Percentiles rank a stretch among this genome's conserved stretches.
Conservation (phyloP, 2,113 vertebrate species). For the Hemicordylus capensis region DNA sequence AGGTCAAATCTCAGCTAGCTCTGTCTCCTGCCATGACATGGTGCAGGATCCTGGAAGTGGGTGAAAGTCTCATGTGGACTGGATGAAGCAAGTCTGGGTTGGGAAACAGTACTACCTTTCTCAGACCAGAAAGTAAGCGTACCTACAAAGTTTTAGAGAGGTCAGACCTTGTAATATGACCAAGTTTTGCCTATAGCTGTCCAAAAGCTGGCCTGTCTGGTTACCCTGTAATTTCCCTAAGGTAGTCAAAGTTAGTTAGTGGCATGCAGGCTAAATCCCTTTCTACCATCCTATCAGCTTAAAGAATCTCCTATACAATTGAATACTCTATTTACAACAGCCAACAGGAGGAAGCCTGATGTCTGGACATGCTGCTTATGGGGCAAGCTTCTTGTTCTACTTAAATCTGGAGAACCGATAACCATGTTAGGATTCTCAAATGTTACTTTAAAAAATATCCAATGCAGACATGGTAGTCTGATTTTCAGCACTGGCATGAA, state of each 20-base stretch:
- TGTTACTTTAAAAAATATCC: background rate
- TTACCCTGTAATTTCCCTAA: background rate
- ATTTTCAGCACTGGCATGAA: slow-evolving; percentile 10
- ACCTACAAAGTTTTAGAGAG: background rate
- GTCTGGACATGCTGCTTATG: background rate
- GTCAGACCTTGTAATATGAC: background rate
- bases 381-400: background rate
- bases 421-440: background rate
- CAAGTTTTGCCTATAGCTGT: background rate
- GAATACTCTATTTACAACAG: background rate
- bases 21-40: background rate
- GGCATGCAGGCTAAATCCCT: background rate
- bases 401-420: background rate
- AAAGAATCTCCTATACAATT: too few species aligned
- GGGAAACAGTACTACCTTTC: background rate
- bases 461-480: background rate
- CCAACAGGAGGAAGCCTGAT: background rate
- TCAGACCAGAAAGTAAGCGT: background rate
- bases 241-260: background rate
- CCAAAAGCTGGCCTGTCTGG: background rate
- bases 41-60: background rate
- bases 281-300: background rate
- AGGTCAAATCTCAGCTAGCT: background rate
- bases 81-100: background rate
- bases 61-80: background rate